A percentile compares a stretch with the other conserved stretches of the same genome.
Conservation (phyloP, 2,113 vertebrate genomes). For the Patagioenas fasciata region DNA sequence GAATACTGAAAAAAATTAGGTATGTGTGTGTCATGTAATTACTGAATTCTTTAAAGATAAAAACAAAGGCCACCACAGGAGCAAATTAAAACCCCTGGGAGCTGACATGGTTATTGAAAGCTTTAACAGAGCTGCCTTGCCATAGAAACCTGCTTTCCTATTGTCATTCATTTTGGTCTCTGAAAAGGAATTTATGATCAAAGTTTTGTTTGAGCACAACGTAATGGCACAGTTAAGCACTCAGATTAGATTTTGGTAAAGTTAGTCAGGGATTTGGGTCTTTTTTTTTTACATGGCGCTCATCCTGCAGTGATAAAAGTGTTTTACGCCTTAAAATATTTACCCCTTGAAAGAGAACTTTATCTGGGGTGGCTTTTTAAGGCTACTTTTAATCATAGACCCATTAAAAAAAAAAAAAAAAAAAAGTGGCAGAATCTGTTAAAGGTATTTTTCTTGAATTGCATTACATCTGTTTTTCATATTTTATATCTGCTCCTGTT, state of each 20-base stretch:
- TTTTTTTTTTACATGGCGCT: not conserved
- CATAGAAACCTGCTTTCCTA: conserved; percentile 56
- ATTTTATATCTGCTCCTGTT: not conserved
- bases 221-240: not conserved
- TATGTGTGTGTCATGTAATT: conserved; percentile 21
- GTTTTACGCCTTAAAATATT: not conserved
- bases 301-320: not conserved
- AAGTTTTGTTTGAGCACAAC: conserved; percentile 43
- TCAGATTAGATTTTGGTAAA: not conserved
- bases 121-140: conserved; percentile 52
- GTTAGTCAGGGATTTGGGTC: not conserved
- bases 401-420: not conserved
- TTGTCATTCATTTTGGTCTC: conserved; percentile 53
- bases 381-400: not conserved
- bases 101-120: conserved; percentile 62
- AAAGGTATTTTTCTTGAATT: not conserved
- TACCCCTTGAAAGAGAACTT: not conserved
- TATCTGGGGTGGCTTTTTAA: not conserved
- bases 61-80: conserved; percentile 60
- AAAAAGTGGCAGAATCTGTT: not conserved
- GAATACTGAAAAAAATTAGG: not conserved
- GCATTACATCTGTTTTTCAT: not conserved
- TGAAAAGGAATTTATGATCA: conserved; percentile 68
- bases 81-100: conserved; percentile 69
- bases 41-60: conserved; percentile 56